These are phyloP conservation scores for Rhynchonema sp. DNA, from an alignment of 2,888 invertebrate species.

Conservation along the genomic window DNA sequence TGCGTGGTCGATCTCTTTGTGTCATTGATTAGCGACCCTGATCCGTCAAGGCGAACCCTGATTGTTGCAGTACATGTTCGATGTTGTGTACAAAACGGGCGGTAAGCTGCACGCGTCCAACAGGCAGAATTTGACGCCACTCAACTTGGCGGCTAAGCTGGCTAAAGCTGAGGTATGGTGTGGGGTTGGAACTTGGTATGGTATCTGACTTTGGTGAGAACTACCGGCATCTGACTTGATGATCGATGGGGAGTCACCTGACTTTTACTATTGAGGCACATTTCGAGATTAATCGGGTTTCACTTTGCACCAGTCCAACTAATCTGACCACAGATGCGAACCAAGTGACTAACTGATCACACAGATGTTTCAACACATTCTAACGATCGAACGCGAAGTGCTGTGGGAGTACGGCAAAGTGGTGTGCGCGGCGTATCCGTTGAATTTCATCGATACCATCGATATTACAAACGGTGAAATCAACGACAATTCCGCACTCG, in stretches of 20 bases:
- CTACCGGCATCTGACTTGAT: too few relatives aligned
- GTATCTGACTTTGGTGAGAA: background rate
- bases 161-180: slow-evolving; percentile 55
- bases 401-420: slow-evolving; percentile 87
- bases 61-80: slow-evolving; percentile 54
- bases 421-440: slow-evolving; percentile 86
- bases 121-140: slow-evolving; percentile 43
- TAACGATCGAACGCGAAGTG: slow-evolving; percentile 83
- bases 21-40: background rate
- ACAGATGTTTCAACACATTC: slow-evolving; percentile 77
- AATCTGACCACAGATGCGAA: too few relatives aligned
- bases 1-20: background rate
- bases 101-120: slow-evolving; percentile 43
- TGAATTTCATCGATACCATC: slow-evolving; percentile 84
- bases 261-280: too few relatives aligned
- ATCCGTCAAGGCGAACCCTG: slow-evolving; percentile 1
- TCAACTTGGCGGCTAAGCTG: slow-evolving; percentile 77
- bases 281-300: too few relatives aligned
- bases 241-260: too few relatives aligned
- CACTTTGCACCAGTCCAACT: too few relatives aligned
- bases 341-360: too few relatives aligned
- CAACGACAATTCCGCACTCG: slow-evolving; percentile 80
- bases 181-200: background rate
- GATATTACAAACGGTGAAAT: slow-evolving; percentile 71
- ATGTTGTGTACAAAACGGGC: slow-evolving; percentile 80